These are phyloP conservation scores for Conistra vaccinii DNA, from an alignment of 2,888 invertebrate genomes.

Conservation along the genomic window DNA sequence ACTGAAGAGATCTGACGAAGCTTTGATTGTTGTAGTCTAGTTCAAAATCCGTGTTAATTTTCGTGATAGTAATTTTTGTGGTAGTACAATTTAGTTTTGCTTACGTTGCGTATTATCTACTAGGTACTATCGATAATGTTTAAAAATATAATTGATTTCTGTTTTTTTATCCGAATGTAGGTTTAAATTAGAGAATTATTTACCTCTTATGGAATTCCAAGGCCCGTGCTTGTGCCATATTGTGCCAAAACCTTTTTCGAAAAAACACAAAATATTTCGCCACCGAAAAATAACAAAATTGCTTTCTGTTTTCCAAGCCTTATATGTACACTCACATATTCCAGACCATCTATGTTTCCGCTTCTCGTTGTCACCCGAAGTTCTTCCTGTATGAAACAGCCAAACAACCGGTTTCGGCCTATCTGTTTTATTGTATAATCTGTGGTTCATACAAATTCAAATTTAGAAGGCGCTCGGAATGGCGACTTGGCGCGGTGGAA, in stretches of 20 bases:
- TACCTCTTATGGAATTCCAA: neutral
- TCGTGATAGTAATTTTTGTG: neutral
- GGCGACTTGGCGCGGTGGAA: conserved; percentile 59
- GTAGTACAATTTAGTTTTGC: too few species aligned
- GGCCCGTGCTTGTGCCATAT: neutral
- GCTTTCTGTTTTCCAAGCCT: conserved; percentile 1
- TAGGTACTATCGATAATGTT: neutral
- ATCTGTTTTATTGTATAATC: conserved; percentile 39
- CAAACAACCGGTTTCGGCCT: conserved; percentile 15
- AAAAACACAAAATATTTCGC: conserved; percentile 1
- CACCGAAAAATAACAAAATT: neutral
- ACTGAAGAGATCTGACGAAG: conserved; percentile 37
- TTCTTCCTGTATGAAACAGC: conserved; percentile 26
- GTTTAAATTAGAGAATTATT: neutral
- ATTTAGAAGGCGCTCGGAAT: conserved; percentile 66
- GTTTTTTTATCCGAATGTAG: neutral
- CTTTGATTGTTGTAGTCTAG: conserved; percentile 19
- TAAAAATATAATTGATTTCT: neutral
- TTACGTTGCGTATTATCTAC: neutral
- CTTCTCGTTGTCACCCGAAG: conserved; percentile 10
- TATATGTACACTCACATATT: conserved; percentile 15
- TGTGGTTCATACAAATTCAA: conserved; percentile 62
- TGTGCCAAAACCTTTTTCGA: neutral
- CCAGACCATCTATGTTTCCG: conserved; percentile 24
- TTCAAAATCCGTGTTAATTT: neutral